Base-by-base conservation (phyloP, 2,113 vertebrate genomes). In the Corapipo altera region DNA sequence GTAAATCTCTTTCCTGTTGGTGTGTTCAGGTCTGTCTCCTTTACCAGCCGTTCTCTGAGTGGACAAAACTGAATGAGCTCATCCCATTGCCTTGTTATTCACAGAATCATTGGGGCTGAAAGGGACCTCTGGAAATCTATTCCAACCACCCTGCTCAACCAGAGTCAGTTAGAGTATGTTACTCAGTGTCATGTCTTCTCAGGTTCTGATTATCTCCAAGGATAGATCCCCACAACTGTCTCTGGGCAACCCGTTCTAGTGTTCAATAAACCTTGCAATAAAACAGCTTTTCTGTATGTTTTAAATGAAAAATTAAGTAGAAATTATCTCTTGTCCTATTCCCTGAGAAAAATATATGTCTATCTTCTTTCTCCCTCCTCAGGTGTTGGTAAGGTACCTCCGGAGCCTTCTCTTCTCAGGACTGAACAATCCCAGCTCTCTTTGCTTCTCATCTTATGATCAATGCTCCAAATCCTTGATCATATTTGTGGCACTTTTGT, bases 191-290 rank as follows among this genome's bases (percentile, higher is more conserved):
- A 3, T 15, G 18, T 78, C 15, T 2, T 0, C 39, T 71, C 17
- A n/a, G 6, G 6, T 74, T 62, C 72, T 67, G 9, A 21, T 54
- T 57, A 9, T 64, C 39, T 64, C 23, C 27, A 27, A 70, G 67
- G 41, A 30, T 1, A 65, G 28, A 12, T 5, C 11, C 11, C 21
- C 16, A 41, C 24, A 75, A 7, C 11, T 0, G 2, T 32, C 9
- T n/a, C 46, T 39, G 16, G 59, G 7, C 37, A 74, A 22, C 59
- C 20, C 39, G 2, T 48, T 80, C 9, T 35, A 27, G 8, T 23
- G 11, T 46, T 72, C 23, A 37, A 2, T 39, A 14, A 37, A 30
- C 21, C 27, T 66, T 52, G 22, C 14, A 76, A 51, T 79, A 30
- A 65, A 89, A 2, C 14, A 80, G 20, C 14, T 72, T 65, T 76